phyloP scores from a whole-genome alignment of 2,113 vertebrate species.

The Grus americana region DNA sequence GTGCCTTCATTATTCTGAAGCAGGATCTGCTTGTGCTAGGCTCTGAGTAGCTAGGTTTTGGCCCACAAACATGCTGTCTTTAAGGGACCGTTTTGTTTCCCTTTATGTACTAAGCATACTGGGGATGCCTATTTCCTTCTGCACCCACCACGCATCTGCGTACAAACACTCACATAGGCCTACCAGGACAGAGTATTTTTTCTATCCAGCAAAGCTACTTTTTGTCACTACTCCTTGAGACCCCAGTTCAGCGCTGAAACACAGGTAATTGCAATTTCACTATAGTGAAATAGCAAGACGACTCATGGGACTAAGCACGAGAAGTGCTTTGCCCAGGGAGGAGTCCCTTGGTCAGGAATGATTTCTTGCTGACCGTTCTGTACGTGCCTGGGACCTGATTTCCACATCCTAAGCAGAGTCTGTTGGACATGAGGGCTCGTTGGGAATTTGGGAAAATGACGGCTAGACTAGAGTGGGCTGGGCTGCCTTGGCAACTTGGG shows the following conservation, averaged over 20 bases:
- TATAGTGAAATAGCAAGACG: neutral
- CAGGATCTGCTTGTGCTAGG: too few species aligned
- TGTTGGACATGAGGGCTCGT: neutral
- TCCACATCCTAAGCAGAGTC: neutral
- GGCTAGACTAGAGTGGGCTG: neutral
- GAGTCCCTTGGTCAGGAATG: neutral
- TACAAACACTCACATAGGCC: neutral
- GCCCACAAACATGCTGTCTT: too few species aligned
- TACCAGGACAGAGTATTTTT: neutral
- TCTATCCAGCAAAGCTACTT: neutral
- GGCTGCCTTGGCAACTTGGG: neutral
- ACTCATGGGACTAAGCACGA: neutral
- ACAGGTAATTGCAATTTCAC: neutral
- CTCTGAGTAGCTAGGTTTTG: neutral
- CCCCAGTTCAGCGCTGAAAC: neutral
- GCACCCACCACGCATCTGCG: neutral
- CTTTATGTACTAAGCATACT: too few species aligned
- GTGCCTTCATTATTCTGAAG: neutral
- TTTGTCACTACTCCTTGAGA: neutral
- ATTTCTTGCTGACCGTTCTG: neutral
- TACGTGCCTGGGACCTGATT: neutral
- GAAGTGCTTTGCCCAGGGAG: neutral
- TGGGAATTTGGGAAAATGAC: neutral
- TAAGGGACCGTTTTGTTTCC: neutral
- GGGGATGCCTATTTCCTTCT: neutral